phyloP scores from a whole-genome alignment of 2,888 invertebrate genomes.

The Camponotus fellah region DNA sequence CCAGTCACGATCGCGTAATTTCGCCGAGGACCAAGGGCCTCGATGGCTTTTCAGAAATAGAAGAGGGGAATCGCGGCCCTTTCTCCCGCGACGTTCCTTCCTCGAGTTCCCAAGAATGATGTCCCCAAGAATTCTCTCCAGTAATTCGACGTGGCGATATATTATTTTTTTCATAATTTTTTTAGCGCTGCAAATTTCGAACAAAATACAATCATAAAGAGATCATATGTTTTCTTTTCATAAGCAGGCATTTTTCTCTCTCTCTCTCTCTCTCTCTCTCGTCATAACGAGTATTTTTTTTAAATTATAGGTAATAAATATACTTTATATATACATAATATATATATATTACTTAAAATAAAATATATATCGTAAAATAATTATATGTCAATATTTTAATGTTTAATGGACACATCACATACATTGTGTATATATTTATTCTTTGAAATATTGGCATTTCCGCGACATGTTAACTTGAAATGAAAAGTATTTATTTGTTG shows the following conservation, averaged over 20 bases:
- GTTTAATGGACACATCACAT: neutral
- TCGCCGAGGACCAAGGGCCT: constrained; percentile 26
- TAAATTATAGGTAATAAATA: too few relatives aligned
- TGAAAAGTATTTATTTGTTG: constrained; percentile 14
- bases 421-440: neutral
- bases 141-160: neutral
- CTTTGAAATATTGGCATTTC: neutral
- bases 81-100: neutral
- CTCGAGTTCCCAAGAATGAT: neutral
- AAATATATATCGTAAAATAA: neutral
- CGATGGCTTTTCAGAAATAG: constrained; percentile 26
- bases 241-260: neutral
- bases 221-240: too few relatives aligned
- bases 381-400: neutral
- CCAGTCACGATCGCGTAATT: constrained; percentile 43
- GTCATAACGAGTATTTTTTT: neutral
- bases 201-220: neutral
- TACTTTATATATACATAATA: too few relatives aligned
- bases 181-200: neutral
- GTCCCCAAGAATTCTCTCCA: neutral
- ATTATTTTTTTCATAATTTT: neutral
- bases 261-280: neutral
- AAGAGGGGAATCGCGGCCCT: neutral
- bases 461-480: neutral
- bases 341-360: neutral